These are phyloP conservation scores for Caranx ignobilis DNA, from an alignment of 2,113 vertebrate species.

Conservation along the genomic window DNA sequence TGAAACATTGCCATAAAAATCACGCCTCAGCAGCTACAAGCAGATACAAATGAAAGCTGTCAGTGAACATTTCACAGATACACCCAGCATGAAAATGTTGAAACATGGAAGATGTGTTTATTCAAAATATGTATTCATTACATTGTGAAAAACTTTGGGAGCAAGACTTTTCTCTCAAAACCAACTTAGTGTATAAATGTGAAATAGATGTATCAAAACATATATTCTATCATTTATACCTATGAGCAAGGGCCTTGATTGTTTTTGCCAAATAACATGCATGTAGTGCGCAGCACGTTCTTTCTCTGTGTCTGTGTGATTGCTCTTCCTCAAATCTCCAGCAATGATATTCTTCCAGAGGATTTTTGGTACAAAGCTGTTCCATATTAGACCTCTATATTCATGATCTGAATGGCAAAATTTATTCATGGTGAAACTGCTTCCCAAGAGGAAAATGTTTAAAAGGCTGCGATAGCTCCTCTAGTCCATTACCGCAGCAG, in stretches of 20 bases:
- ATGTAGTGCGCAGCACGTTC: neutral
- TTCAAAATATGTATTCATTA: neutral
- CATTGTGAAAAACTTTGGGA: no score
- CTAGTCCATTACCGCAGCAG: constrained; percentile 48
- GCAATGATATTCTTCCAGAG: constrained; percentile 17
- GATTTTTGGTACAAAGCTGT: constrained; percentile 36
- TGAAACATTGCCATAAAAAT: neutral
- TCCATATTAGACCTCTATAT: constrained; percentile 62
- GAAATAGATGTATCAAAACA: no score
- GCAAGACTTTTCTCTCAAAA: no score
- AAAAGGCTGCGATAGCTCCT: constrained; percentile 60
- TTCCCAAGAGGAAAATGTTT: constrained; percentile 53
- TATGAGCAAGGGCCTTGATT: neutral
- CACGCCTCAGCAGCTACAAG: neutral
- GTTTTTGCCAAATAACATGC: neutral
- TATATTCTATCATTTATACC: neutral
- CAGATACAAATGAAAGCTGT: neutral
- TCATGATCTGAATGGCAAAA: constrained; percentile 66
- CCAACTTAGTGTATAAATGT: no score
- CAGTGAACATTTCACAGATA: neutral
- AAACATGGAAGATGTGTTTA: neutral
- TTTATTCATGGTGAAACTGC: constrained; percentile 63
- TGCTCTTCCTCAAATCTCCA: constrained; percentile 14
- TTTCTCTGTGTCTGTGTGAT: constrained; percentile 16
- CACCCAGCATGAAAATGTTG: neutral